A percentile compares a stretch with the other conserved stretches of the same genome.
These are phyloP conservation scores for Eristalis intricaria DNA, from an alignment of 2,888 invertebrate genomes.

Conservation along the genomic window DNA sequence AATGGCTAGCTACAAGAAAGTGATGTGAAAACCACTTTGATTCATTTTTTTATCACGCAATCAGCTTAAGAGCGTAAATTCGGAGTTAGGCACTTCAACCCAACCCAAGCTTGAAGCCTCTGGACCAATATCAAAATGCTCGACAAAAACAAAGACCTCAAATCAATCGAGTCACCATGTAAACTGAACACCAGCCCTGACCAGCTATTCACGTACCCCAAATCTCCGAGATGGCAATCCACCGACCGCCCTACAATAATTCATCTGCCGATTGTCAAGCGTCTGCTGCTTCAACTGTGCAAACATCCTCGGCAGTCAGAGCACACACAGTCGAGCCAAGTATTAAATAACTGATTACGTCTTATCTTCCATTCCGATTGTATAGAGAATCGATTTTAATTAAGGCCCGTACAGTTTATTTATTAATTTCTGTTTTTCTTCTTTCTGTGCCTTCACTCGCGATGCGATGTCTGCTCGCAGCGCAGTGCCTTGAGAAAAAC, in stretches of 20 bases:
- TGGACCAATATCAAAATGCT: too few relatives aligned
- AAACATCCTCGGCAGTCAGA: neutral
- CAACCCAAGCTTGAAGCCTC: too few relatives aligned
- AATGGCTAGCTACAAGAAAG: too few relatives aligned
- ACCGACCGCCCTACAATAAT: neutral
- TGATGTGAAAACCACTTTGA: too few relatives aligned
- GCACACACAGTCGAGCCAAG: neutral
- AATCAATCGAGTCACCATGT: too few relatives aligned
- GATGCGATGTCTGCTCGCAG: neutral
- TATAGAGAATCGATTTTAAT: slow-evolving; percentile 45
- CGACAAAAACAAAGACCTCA: too few relatives aligned
- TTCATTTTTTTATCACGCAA: too few relatives aligned
- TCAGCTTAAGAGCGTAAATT: too few relatives aligned
- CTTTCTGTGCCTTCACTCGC: neutral
- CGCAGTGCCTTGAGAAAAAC: slow-evolving; percentile 26
- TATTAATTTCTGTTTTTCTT: slow-evolving; percentile 5
- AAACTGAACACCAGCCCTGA: too few relatives aligned
- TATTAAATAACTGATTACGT: slow-evolving; percentile 40
- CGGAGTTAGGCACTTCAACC: too few relatives aligned
- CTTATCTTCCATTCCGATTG: slow-evolving; percentile 39
- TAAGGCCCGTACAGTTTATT: slow-evolving; percentile 10
- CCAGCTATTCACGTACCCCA: neutral
- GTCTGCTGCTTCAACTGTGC: slow-evolving; percentile 9
- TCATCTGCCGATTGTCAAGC: neutral
- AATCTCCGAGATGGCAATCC: neutral